Evolutionary conservation across 2,797 vertebrate species (phyloP), one percentile per base, ranked within the genome.

Genomic region (Myotis findleyi): DNA sequence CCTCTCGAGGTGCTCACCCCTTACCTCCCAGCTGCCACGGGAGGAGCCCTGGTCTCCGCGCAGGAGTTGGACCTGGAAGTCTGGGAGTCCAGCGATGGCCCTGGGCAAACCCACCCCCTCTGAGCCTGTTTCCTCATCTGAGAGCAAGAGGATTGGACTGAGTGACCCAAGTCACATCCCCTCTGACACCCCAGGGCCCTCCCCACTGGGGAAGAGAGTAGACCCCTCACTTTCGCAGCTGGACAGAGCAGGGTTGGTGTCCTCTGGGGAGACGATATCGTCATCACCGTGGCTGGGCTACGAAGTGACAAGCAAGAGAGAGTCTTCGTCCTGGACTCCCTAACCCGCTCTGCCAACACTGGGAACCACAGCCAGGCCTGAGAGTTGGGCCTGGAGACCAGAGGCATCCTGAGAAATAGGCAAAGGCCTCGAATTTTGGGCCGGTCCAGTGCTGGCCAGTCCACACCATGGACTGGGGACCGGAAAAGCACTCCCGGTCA

Each of bases 171-270:
- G 64, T 5, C n/a, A 12, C 36, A 9, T 64, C 38, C 0, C 1
- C 53, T 53, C 21, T 23, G 57, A 41, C 4, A 3, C 53, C 17
- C 17, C n/a, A 59, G 23, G 16, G 64, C 38, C 21, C 41, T 49
- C 30, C 8, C 55, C 17, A 13, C 36, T 36, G 21, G 38, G 76
- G 33, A 90, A 14, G 47, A 44, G 71, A 87, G 36, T 2, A 38
- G 66, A 80, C 3, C 89, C 92, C 96, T 98, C 97, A 96, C 97
- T 96, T 97, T 92, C 86, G 97, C 97, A 98, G 94, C 94, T 96
- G 93, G 92, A 92, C 83, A 97, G 96, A 86, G 96, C 95, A 88
- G 96, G 92, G 38, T 97, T 83, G 27, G 97, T 97, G 95, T 97
- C 96, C 89, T 97, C 95, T 84, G 97, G 91, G 91, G 96, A 95